phyloP scores from a whole-genome alignment of 1,140 invertebrate species.

The Drosophila lini region DNA sequence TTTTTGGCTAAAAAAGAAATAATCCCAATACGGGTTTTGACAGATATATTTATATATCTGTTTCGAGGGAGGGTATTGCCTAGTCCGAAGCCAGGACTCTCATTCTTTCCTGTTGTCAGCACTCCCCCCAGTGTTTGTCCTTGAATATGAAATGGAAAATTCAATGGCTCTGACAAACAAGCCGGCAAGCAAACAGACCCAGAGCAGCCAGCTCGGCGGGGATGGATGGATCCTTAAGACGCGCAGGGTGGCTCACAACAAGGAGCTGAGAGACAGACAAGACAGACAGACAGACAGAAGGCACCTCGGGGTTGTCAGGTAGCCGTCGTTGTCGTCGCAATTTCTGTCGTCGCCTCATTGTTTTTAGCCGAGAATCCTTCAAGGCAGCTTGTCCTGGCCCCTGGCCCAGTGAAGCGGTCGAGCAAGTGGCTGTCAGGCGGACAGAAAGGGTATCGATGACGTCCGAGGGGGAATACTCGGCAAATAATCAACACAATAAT shows the following conservation, averaged over 20 bases:
- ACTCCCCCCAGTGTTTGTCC: slow-evolving; percentile 48
- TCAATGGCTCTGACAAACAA: slow-evolving; percentile 60
- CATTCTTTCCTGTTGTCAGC: slow-evolving; percentile 5
- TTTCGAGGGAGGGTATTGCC: background rate
- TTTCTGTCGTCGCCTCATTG: slow-evolving; percentile 42
- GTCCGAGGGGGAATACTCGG: background rate
- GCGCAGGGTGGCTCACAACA: background rate
- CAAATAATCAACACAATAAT: slow-evolving; percentile 24
- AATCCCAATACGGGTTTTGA: background rate
- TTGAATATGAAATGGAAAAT: slow-evolving; percentile 65
- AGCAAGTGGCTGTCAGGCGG: slow-evolving; percentile 18
- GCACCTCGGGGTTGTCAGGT: slow-evolving; percentile 58
- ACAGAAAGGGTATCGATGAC: slow-evolving; percentile 10
- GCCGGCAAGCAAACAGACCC: slow-evolving; percentile 35
- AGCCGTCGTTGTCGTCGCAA: slow-evolving; percentile 53
- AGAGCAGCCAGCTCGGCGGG: slow-evolving; percentile 5
- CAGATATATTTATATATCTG: background rate
- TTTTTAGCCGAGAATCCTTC: slow-evolving; percentile 21
- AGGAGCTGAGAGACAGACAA: slow-evolving; percentile 1
- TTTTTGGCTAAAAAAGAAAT: background rate
- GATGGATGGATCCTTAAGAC: background rate
- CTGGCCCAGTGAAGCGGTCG: background rate
- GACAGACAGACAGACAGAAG: slow-evolving; percentile 15
- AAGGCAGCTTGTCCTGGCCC: background rate
- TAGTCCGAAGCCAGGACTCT: background rate